Conservation (phyloP, 2,797 vertebrate genomes). For the Lepus townsendii region DNA sequence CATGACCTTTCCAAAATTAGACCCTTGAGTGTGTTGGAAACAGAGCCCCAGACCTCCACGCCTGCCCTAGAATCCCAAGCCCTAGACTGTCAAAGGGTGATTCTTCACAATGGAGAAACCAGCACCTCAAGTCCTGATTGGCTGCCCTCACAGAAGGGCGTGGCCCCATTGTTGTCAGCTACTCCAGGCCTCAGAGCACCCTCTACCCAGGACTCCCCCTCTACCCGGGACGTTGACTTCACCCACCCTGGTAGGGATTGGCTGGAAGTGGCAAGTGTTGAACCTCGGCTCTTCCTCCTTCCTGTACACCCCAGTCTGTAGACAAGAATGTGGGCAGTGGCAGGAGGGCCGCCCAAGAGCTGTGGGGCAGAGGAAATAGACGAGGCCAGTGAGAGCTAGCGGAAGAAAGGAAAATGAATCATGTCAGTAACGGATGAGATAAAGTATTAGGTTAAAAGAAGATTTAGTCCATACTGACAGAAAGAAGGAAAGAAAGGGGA, state of each 20-base stretch:
- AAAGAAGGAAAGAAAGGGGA: neutral
- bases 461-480: slow-evolving; percentile 12
- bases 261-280: neutral
- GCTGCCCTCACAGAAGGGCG: slow-evolving; percentile 58
- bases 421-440: neutral
- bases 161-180: neutral
- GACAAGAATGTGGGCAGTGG: neutral
- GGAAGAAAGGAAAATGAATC: neutral
- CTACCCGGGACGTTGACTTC: neutral
- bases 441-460: slow-evolving; percentile 4
- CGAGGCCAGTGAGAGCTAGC: neutral
- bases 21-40: neutral
- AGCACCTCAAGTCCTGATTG: slow-evolving; percentile 70
- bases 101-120: slow-evolving; percentile 69
- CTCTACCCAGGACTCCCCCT: neutral
- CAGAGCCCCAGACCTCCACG: neutral
- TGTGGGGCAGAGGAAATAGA: neutral
- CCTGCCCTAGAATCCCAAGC: slow-evolving; percentile 10
- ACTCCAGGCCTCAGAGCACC: neutral
- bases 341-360: neutral
- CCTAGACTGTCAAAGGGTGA: neutral
- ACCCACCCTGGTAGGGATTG: neutral
- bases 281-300: neutral
- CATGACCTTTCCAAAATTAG: slow-evolving; percentile 64
- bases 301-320: neutral